Evolutionary conservation across 2,888 invertebrate species (phyloP), one percentile per base, ranked within the genome.

Genomic region (Eucera pruinosa): DNA sequence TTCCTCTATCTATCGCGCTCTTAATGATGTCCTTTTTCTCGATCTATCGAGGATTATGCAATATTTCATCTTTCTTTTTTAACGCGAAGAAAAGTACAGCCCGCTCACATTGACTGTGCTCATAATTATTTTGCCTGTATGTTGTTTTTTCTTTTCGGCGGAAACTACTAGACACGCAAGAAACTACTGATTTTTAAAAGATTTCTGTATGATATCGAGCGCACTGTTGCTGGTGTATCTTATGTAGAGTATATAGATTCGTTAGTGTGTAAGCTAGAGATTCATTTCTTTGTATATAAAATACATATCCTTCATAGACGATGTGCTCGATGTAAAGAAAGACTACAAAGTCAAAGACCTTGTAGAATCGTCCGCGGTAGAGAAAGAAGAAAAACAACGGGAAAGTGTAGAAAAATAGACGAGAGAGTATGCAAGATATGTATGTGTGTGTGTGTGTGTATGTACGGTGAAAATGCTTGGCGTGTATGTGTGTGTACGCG

Each of bases 241-340:
- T 80, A 80, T 78, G 76, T 85, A 85, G 84, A 80, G 57, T 85
- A 81, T 50, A 52, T 86, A 84, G 67, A 80, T 81, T 70, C 54
- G 23, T 57, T 80, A 82, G 80, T 20, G 45, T 2, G 39, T 86
- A 82, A 80, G 64, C 47, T 82, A 82, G 80, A 52, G 36, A 60
- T 73, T 78, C 65, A 54, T 82, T 82, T 84, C 76, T 80, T 89
- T 92, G 92, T 92, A 92, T 87, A 92, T 91, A 92, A 92, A 87
- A 91, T 86, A 91, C 91, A 92, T 91, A 91, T 91, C 91, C 84
- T 81, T 83, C 84, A 78, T 86, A 85, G 84, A 77, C 78, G 67
- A 86, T 85, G 86, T 87, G 86, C 89, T 89, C 87, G 85, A 82
- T 90, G 85, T 89, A 86, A 88, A 87, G 75, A 87, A 78, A 81